Evolutionary conservation across 2,113 vertebrate species (phyloP).

Genomic region (Alaudala cheleensis): DNA sequence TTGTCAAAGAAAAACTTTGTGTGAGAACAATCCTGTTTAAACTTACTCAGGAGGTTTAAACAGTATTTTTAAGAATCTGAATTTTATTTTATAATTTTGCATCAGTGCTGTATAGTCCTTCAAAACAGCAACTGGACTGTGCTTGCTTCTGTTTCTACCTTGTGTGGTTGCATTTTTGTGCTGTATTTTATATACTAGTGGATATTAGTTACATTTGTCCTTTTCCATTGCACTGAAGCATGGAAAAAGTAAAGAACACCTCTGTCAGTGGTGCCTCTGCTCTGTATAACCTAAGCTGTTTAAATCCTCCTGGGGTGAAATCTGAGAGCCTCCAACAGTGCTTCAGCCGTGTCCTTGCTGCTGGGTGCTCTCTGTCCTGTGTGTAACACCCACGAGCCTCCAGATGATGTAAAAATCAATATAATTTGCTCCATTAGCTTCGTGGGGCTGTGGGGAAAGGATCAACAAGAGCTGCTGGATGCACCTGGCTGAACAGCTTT

Average conservation of each 20-base stretch:
- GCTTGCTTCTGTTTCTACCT: not conserved
- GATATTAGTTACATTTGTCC: conserved; percentile 24
- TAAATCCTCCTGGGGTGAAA: not conserved
- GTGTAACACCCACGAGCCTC: not conserved
- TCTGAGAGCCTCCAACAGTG: not conserved
- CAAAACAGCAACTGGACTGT: not conserved
- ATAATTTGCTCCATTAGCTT: not conserved
- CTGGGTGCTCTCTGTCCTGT: not conserved
- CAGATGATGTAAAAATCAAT: not conserved
- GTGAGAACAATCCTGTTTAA: not conserved
- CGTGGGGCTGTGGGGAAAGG: not conserved
- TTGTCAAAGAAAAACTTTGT: not conserved
- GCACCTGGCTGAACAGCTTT: not conserved
- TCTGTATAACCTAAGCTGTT: not conserved
- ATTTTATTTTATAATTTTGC: not conserved
- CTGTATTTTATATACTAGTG: not conserved
- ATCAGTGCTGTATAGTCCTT: not conserved
- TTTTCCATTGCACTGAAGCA: conserved; percentile 11
- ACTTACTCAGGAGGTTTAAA: not conserved
- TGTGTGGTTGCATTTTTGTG: not conserved
- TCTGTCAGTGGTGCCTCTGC: not conserved
- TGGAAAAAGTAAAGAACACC: conserved; percentile 54
- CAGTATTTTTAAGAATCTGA: not conserved
- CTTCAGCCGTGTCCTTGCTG: not conserved
- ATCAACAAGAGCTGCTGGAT: not conserved